A percentile compares a stretch with the other conserved stretches of the same genome.
phyloP scores from a whole-genome alignment of 2,113 vertebrate genomes.

The Carassius auratus region DNA sequence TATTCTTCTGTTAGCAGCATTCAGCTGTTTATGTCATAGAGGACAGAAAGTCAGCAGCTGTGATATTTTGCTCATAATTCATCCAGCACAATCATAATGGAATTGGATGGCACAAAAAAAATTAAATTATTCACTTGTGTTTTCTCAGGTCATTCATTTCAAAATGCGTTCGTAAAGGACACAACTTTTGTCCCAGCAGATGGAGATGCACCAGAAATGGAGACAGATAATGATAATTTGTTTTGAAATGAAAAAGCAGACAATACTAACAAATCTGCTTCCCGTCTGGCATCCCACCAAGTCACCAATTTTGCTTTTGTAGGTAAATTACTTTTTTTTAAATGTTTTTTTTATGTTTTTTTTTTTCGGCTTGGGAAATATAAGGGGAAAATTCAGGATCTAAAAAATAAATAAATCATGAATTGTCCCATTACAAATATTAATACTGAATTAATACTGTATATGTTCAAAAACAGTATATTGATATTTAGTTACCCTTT shows the following conservation, averaged over 20 bases:
- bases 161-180: conserved; percentile 41
- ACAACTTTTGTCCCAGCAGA: conserved; percentile 21
- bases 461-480: too few species aligned
- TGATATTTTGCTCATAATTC: conserved; percentile 20
- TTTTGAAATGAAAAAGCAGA: conserved; percentile 35
- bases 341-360: not conserved
- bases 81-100: conserved; percentile 34
- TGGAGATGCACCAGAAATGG: not conserved
- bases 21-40: not conserved
- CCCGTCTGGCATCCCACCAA: not conserved
- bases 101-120: conserved; percentile 30
- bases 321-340: not conserved
- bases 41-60: conserved; percentile 19
- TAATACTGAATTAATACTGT: too few species aligned
- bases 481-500: not conserved
- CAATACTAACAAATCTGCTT: conserved; percentile 12
- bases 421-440: too few species aligned
- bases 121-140: conserved; percentile 33
- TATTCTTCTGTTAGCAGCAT: not conserved
- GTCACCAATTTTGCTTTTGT: conserved; percentile 2
- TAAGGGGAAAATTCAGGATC: not conserved
- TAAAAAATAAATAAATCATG: too few species aligned
- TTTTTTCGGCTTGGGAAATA: not conserved
- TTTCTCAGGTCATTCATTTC: conserved; percentile 29
- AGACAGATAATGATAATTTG: conserved; percentile 48